Conservation (phyloP, 2,797 vertebrate genomes). For the Danio albolineatus region DNA sequence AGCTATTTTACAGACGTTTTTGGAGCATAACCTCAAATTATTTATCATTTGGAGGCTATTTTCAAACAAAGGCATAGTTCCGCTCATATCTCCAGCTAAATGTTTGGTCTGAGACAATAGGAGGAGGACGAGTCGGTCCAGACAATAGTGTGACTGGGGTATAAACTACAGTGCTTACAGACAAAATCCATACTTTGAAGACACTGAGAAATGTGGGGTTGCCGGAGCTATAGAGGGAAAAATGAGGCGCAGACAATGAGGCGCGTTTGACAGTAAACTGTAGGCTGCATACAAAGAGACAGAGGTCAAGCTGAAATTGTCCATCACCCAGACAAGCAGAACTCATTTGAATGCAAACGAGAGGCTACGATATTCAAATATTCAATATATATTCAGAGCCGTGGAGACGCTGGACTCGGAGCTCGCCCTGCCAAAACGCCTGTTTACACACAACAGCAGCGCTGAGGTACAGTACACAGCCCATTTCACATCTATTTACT, state of each 20-base stretch:
- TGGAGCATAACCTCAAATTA: neutral
- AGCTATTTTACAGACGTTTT: no score
- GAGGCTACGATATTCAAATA: slow-evolving; percentile 95
- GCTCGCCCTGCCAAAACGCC: slow-evolving; percentile 84
- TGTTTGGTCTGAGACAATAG: slow-evolving; percentile 36
- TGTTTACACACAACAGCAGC: slow-evolving; percentile 62
- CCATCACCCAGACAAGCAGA: slow-evolving; percentile 99
- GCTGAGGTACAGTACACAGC: slow-evolving; percentile 39
- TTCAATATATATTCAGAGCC: slow-evolving; percentile 99
- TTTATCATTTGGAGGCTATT: slow-evolving; percentile 13
- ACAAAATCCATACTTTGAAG: slow-evolving; percentile 59
- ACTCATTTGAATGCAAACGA: slow-evolving; percentile 99
- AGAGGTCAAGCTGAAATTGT: slow-evolving; percentile 96
- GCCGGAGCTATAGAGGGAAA: slow-evolving; percentile 55
- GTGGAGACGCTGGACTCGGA: slow-evolving; percentile 86
- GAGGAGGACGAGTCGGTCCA: slow-evolving; percentile 46
- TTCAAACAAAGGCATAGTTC: neutral
- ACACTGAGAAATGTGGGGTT: slow-evolving; percentile 59
- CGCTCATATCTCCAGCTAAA: slow-evolving; percentile 8
- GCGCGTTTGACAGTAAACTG: slow-evolving; percentile 89
- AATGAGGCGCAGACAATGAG: slow-evolving; percentile 61
- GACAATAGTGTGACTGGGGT: slow-evolving; percentile 53
- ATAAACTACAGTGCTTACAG: slow-evolving; percentile 57
- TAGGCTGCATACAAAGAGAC: slow-evolving; percentile 97
- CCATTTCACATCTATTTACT: no score